These are phyloP conservation scores for Tigriopus japonicus DNA, from an alignment of 1,140 invertebrate genomes.

Conservation along the genomic window DNA sequence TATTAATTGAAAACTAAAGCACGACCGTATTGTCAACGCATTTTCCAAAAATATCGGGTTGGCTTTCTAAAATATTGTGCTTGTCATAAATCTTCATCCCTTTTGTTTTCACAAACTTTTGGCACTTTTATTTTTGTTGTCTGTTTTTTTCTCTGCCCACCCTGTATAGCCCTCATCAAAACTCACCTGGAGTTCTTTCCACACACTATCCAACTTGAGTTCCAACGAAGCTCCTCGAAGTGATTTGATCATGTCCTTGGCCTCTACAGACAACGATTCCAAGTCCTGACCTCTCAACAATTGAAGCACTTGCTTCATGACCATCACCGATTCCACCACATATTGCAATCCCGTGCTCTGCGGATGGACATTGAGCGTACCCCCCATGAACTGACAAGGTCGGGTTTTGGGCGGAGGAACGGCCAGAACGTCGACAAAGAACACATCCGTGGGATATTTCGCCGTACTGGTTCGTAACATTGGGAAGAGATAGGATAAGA, in stretches of 20 bases:
- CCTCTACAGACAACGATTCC: constrained; percentile 28
- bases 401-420: constrained; percentile 70
- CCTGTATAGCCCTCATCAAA: too few relatives aligned
- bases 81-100: too few relatives aligned
- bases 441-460: constrained; percentile 56
- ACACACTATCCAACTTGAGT: constrained; percentile 1
- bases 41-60: too few relatives aligned
- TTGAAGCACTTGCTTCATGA: constrained; percentile 42
- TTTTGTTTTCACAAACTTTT: too few relatives aligned
- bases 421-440: constrained; percentile 64
- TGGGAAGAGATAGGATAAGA: constrained; percentile 49
- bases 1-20: too few relatives aligned
- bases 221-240: constrained; percentile 35
- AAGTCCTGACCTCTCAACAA: constrained; percentile 32
- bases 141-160: too few relatives aligned
- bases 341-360: constrained; percentile 34
- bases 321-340: constrained; percentile 40
- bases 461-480: constrained; percentile 36
- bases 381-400: constrained; percentile 30
- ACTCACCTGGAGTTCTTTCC: constrained; percentile 9
- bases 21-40: too few relatives aligned
- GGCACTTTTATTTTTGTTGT: too few relatives aligned
- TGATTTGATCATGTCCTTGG: constrained; percentile 24
- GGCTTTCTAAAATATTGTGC: too few relatives aligned
- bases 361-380: constrained; percentile 16